Percentiles rank a stretch among this genome's conserved stretches.
phyloP scores from a whole-genome alignment of 2,797 vertebrate genomes.

The Cottoperca gobio region DNA sequence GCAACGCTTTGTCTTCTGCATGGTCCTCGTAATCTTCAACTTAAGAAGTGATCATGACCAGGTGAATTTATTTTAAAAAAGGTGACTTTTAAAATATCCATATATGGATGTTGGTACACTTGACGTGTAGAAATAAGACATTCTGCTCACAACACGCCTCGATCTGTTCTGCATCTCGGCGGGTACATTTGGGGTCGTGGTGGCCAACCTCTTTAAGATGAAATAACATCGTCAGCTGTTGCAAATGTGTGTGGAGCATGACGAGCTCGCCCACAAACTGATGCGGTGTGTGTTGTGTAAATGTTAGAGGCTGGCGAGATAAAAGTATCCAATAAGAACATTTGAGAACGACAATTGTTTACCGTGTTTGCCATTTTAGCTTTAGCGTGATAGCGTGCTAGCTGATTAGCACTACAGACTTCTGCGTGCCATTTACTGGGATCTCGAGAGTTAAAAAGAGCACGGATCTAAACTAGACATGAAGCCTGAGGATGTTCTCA shows the following conservation, averaged over 20 bases:
- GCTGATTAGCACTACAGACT: not conserved
- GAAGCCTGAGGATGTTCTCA: slow-evolving; percentile 5
- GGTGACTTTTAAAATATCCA: not conserved
- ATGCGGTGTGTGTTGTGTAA: too few species aligned
- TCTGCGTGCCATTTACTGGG: not conserved
- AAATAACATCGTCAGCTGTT: not conserved
- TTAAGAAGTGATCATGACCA: not conserved
- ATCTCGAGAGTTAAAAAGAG: not conserved
- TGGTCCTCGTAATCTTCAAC: not conserved
- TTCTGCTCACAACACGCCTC: not conserved
- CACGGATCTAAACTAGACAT: not conserved
- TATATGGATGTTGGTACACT: too few species aligned
- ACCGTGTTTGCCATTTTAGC: not conserved
- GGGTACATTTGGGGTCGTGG: too few species aligned
- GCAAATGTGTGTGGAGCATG: not conserved
- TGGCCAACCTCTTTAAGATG: too few species aligned
- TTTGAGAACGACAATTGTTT: not conserved
- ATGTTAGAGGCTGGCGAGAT: not conserved
- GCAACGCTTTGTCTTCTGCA: slow-evolving; percentile 24
- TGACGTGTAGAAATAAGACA: not conserved
- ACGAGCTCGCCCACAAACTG: not conserved
- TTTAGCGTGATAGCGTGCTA: not conserved
- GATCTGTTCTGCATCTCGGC: not conserved
- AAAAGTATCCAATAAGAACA: not conserved
- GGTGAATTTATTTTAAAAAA: not conserved